phyloP scores from a whole-genome alignment of 2,113 vertebrate species.

The Pseudorasbora parva region DNA sequence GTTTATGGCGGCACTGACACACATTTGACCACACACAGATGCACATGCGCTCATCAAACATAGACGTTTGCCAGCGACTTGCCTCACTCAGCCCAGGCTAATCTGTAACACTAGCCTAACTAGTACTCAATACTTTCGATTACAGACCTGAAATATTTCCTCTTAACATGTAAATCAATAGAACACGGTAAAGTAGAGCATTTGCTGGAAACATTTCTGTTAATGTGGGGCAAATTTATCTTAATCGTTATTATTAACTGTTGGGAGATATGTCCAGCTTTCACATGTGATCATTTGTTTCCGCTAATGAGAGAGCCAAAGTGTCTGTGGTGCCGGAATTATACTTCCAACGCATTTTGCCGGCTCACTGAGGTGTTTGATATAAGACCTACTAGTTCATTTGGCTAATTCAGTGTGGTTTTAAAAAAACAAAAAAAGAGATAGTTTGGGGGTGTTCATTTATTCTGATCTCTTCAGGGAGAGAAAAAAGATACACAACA shows the following conservation, averaged over 20 bases:
- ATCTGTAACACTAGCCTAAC: constrained; percentile 39
- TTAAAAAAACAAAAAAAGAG: not conserved
- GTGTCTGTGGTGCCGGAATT: constrained; percentile 26
- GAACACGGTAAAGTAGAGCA: constrained; percentile 37
- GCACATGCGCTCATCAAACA: not conserved
- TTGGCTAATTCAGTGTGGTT: not conserved
- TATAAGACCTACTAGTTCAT: constrained; percentile 39
- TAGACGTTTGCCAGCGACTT: not conserved
- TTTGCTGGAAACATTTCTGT: constrained; percentile 51
- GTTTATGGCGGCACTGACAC: constrained; percentile 18
- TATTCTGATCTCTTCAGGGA: not conserved
- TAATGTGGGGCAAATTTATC: constrained; percentile 41
- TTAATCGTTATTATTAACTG: constrained; percentile 50
- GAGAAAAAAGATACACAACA: not conserved
- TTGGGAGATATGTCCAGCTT: constrained; percentile 8
- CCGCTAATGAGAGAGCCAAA: constrained; percentile 42
- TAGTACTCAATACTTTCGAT: constrained; percentile 36
- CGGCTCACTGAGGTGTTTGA: constrained; percentile 46
- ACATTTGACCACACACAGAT: constrained; percentile 29
- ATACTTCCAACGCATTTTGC: constrained; percentile 47
- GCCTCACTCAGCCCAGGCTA: constrained; percentile 25
- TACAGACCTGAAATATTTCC: constrained; percentile 39
- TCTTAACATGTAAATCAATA: constrained; percentile 40
- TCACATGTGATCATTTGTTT: constrained; percentile 20
- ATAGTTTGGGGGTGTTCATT: not conserved